Evolutionary conservation across 2,113 vertebrate genomes (phyloP).

Genomic region (Archilochus colubris): DNA sequence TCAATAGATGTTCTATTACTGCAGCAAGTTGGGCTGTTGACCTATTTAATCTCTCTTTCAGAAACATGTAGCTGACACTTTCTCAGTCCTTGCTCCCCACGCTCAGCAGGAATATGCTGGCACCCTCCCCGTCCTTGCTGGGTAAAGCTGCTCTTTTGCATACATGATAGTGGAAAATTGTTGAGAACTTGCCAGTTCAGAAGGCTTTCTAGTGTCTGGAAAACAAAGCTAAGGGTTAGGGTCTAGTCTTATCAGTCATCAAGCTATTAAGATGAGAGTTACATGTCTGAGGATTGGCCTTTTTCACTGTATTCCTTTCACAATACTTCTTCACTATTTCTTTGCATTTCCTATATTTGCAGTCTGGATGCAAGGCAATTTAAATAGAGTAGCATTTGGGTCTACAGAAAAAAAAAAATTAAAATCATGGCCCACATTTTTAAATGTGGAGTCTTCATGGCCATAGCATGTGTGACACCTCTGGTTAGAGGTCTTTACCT

Average conservation of each 20-base stretch:
- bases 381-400: neutral
- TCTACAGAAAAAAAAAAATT: neutral
- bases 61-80: conserved; percentile 15
- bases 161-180: neutral
- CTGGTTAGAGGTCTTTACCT: neutral
- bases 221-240: neutral
- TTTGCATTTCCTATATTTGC: neutral
- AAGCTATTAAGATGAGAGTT: neutral
- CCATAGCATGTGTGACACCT: neutral
- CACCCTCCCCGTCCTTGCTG: neutral
- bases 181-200: neutral
- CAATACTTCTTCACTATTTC: neutral
- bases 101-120: conserved; percentile 7
- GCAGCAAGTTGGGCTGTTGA: neutral
- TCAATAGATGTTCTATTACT: conserved; percentile 17
- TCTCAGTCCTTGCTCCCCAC: neutral
- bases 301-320: neutral
- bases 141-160: conserved; percentile 13
- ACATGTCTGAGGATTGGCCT: neutral
- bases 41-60: conserved; percentile 45
- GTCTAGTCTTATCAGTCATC: neutral
- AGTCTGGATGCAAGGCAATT: neutral
- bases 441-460: neutral
- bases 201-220: neutral
- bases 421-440: rapidly evolving